Evolutionary conservation across 2,888 invertebrate genomes (phyloP).

Genomic region (Calameuta pallipes): DNA sequence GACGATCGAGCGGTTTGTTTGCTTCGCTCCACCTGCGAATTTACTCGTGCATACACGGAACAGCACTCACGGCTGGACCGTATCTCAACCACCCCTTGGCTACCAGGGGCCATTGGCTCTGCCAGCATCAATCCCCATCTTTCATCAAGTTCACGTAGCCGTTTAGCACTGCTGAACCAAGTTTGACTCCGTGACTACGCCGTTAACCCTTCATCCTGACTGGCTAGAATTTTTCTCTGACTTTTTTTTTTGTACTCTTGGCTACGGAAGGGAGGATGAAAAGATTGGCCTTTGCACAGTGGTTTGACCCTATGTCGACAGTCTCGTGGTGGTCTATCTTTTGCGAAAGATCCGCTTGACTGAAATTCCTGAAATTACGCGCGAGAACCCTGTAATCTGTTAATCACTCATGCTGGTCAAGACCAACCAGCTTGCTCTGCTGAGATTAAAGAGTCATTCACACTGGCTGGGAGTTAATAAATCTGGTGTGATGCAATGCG

Average conservation of each 20-base stretch:
- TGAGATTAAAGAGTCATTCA: not conserved
- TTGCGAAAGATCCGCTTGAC: not conserved
- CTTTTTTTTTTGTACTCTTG: not conserved
- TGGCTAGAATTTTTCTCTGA: not conserved
- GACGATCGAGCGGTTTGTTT: slow-evolving; percentile 25
- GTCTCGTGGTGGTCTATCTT: not conserved
- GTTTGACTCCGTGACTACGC: not conserved
- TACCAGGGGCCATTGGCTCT: not conserved
- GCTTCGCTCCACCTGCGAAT: slow-evolving; percentile 51
- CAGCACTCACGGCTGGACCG: slow-evolving; percentile 49
- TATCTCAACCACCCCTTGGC: not conserved
- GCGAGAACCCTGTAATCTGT: not conserved
- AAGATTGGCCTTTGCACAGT: not conserved
- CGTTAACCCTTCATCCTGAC: not conserved
- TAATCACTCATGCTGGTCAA: not conserved
- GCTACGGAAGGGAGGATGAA: not conserved
- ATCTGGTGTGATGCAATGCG: not conserved
- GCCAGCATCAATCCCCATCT: not conserved
- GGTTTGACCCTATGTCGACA: not conserved
- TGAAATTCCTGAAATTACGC: not conserved
- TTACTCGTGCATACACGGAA: slow-evolving; percentile 59
- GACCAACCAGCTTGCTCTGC: not conserved
- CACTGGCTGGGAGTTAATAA: not conserved
- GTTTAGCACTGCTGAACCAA: not conserved
- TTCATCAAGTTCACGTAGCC: not conserved